Conservation (phyloP, 1,140 invertebrate genomes). For the Sarcophaga bullata region DNA sequence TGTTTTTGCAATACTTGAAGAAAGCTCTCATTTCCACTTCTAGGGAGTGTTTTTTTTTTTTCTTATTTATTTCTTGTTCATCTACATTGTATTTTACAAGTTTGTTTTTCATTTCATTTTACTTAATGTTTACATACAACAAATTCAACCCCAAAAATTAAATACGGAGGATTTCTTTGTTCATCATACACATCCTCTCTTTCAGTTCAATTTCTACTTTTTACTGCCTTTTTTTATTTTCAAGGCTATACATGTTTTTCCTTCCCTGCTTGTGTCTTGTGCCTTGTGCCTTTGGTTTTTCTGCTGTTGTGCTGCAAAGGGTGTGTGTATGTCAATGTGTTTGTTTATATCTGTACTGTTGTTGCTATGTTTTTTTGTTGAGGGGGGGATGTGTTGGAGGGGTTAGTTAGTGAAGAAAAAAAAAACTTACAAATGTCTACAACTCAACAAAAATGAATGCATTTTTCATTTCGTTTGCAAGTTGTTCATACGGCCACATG, state of each 20-base stretch:
- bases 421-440: constrained; percentile 31
- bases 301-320: neutral
- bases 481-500: constrained; percentile 10
- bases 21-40: neutral
- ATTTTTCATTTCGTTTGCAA: neutral
- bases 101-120: neutral
- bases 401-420: neutral
- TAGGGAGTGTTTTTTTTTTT: neutral
- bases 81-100: neutral
- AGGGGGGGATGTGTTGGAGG: constrained; percentile 31
- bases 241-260: constrained; percentile 28
- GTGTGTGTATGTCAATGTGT: neutral
- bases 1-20: neutral
- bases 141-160: constrained; percentile 19
- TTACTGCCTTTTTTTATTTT: neutral
- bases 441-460: constrained; percentile 20
- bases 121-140: neutral
- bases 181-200: neutral
- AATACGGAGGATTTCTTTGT: constrained; percentile 32
- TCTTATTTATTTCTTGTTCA: neutral
- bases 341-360: neutral
- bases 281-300: neutral
- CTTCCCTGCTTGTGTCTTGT: neutral
- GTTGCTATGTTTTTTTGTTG: neutral
- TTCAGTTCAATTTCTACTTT: neutral